Conservation (phyloP, 1,140 invertebrate genomes). For the Ceratina australensis region DNA sequence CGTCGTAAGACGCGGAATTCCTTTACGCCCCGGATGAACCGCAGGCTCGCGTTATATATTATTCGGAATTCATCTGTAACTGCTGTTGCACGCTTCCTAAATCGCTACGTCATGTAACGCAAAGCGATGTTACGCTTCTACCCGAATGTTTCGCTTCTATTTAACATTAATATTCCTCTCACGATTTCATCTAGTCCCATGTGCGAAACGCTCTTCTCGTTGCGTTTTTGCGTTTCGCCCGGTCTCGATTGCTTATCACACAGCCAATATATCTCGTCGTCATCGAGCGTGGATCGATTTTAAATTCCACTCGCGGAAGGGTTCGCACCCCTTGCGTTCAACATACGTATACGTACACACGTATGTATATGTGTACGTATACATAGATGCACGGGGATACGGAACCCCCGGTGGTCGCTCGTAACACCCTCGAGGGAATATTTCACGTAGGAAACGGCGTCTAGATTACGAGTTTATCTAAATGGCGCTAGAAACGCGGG, state of each 20-base stretch:
- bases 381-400: slow-evolving; percentile 1
- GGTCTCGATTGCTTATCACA: not conserved
- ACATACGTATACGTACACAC: not conserved
- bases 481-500: slow-evolving; percentile 73
- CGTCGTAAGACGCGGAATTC: not conserved
- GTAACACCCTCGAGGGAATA: slow-evolving; percentile 72
- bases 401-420: slow-evolving; percentile 9
- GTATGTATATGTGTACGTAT: slow-evolving; percentile 30
- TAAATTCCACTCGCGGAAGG: slow-evolving; percentile 64
- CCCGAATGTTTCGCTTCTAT: not conserved
- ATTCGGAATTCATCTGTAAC: not conserved
- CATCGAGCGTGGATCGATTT: slow-evolving; percentile 62
- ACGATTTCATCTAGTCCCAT: not conserved
- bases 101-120: not conserved
- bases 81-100: too few relatives aligned
- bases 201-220: not conserved
- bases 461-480: slow-evolving; percentile 79
- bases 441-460: slow-evolving; percentile 74
- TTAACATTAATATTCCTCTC: too few relatives aligned
- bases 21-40: not conserved
- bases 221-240: not conserved
- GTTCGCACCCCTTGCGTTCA: slow-evolving; percentile 49
- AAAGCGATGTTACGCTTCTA: not conserved
- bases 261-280: slow-evolving; percentile 26
- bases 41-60: not conserved